Evolutionary conservation across 2,113 vertebrate genomes (phyloP).

Genomic region (Eptesicus fuscus): DNA sequence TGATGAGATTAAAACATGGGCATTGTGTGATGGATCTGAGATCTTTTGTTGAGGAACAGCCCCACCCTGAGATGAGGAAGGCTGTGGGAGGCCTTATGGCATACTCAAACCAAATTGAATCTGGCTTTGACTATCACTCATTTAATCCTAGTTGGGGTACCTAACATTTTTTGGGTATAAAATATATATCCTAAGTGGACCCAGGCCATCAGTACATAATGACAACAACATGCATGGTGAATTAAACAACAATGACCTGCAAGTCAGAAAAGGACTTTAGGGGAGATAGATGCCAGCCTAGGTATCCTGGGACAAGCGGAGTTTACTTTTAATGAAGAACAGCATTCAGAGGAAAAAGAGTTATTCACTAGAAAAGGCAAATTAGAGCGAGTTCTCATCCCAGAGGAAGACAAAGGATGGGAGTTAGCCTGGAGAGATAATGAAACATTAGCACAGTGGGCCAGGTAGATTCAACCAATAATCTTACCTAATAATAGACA

Average conservation of each 20-base stretch:
- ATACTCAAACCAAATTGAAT: background rate
- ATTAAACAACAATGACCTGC: background rate
- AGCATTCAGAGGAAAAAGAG: background rate
- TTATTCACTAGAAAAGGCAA: background rate
- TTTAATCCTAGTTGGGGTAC: background rate
- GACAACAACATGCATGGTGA: background rate
- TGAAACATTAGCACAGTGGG: background rate
- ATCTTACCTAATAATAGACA: too few relatives aligned
- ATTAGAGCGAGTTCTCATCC: background rate
- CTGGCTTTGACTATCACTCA: background rate
- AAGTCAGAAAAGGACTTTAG: background rate
- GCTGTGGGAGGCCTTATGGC: background rate
- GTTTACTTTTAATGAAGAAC: background rate
- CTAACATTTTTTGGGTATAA: background rate
- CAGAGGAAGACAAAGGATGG: background rate
- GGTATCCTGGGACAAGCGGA: background rate
- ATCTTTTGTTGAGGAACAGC: background rate
- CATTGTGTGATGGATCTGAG: background rate
- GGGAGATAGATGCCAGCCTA: background rate
- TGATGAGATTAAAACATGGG: background rate
- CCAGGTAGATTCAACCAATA: background rate
- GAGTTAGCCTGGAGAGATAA: background rate
- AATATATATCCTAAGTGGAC: background rate
- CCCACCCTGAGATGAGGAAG: background rate
- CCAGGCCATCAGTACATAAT: background rate